A percentile compares a stretch with the other conserved stretches of the same genome.
phyloP scores from a whole-genome alignment of 2,888 invertebrate species.

The Cryptus viduatorius region DNA sequence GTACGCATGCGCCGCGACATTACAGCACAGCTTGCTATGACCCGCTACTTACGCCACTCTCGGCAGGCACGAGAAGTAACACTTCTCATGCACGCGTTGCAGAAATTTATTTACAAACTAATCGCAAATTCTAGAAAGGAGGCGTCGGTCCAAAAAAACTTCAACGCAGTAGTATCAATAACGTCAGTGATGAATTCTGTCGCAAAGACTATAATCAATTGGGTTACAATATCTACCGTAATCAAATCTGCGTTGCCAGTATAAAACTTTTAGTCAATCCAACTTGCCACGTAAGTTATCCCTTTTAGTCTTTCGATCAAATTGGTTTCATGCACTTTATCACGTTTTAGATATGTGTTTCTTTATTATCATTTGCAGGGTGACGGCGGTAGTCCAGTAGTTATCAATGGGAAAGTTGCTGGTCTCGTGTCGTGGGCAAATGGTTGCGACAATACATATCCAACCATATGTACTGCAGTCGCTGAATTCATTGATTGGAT shows the following conservation, averaged over 20 bases:
- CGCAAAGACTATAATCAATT: neutral
- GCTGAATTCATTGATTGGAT: constrained; percentile 75
- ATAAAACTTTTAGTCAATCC: constrained; percentile 58
- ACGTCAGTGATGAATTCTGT: constrained; percentile 48
- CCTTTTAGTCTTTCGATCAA: neutral
- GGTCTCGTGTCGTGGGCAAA: constrained; percentile 79
- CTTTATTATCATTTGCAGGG: constrained; percentile 70
- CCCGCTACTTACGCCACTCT: too few species aligned
- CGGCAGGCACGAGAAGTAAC: too few species aligned
- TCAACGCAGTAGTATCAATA: constrained; percentile 85
- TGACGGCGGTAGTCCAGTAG: constrained; percentile 81
- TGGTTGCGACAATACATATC: constrained; percentile 76
- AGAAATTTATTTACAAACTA: neutral
- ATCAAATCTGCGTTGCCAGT: constrained; percentile 70
- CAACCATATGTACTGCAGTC: constrained; percentile 79
- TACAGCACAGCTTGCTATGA: too few species aligned
- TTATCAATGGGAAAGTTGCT: constrained; percentile 74
- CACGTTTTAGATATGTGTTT: neutral
- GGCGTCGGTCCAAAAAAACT: constrained; percentile 78
- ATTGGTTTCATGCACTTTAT: neutral
- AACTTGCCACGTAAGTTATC: constrained; percentile 68
- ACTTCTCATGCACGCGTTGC: too few species aligned
- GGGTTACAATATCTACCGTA: constrained; percentile 61
- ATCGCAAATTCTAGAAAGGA: constrained; percentile 69
- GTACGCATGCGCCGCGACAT: constrained; percentile 66